phyloP scores from a whole-genome alignment of 2,113 vertebrate genomes.

The Ursus arctos region DNA sequence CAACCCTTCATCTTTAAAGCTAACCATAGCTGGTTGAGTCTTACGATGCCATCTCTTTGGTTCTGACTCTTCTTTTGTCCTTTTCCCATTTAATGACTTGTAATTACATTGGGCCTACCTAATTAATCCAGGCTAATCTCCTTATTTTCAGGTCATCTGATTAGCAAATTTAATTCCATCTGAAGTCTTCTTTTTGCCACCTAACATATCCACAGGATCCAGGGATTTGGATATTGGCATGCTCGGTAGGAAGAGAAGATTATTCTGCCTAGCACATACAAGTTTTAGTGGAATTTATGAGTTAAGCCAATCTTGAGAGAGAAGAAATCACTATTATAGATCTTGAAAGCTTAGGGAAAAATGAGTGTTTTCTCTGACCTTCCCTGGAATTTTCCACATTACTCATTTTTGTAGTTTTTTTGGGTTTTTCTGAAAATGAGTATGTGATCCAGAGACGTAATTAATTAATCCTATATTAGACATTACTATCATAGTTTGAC shows the following conservation, averaged over 20 bases:
- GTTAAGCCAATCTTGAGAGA: neutral
- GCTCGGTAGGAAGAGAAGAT: neutral
- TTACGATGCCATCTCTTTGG: neutral
- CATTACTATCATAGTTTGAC: neutral
- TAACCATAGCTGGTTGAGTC: neutral
- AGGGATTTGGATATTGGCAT: neutral
- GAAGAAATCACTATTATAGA: neutral
- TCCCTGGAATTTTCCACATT: slow-evolving; percentile 5
- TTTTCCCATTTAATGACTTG: neutral
- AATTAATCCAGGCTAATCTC: neutral
- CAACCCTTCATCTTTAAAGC: neutral
- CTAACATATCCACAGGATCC: neutral
- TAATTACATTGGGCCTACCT: neutral
- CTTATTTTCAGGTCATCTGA: neutral
- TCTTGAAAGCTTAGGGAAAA: neutral
- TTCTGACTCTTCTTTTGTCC: neutral
- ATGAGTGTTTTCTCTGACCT: neutral
- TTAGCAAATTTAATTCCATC: slow-evolving; percentile 12
- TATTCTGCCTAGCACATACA: neutral
- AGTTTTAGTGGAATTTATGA: neutral
- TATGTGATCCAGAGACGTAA: neutral
- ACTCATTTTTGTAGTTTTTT: neutral
- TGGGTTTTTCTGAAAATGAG: neutral
- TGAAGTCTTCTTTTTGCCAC: neutral
- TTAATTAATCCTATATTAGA: slow-evolving; percentile 9